Conservation (phyloP, 2,797 vertebrate genomes). For the Propithecus deckenii region DNA sequence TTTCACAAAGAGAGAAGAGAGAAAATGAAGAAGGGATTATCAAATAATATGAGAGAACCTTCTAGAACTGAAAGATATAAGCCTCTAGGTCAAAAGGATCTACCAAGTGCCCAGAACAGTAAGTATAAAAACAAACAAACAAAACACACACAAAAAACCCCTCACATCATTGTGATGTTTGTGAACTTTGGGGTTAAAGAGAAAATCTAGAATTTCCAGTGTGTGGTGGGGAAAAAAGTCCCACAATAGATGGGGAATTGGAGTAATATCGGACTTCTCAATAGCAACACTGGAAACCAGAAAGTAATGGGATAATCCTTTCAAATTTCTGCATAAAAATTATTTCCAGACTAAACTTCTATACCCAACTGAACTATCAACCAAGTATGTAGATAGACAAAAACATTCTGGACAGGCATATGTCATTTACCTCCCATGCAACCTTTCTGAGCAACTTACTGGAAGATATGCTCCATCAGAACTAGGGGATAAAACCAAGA, state of each 20-base stretch:
- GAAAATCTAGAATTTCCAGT: background rate
- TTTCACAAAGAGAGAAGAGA: background rate
- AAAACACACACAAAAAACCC: background rate
- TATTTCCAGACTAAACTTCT: background rate
- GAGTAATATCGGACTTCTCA: background rate
- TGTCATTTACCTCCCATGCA: background rate
- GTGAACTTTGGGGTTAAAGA: background rate
- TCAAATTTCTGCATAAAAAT: background rate
- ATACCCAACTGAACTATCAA: background rate
- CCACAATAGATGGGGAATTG: background rate
- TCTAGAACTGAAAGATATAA: background rate
- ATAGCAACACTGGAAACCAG: background rate
- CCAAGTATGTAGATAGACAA: background rate
- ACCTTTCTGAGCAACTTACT: background rate
- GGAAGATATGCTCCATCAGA: background rate
- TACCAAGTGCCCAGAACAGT: background rate
- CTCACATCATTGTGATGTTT: background rate
- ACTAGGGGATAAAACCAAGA: background rate
- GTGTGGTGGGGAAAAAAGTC: background rate
- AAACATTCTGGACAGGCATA: background rate
- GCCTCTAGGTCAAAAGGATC: background rate
- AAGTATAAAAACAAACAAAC: background rate
- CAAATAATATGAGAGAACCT: background rate
- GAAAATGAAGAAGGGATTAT: constrained; percentile 1
- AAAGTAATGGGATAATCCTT: background rate